phyloP scores from a whole-genome alignment of 2,888 invertebrate genomes.

The Homarus gammarus region DNA sequence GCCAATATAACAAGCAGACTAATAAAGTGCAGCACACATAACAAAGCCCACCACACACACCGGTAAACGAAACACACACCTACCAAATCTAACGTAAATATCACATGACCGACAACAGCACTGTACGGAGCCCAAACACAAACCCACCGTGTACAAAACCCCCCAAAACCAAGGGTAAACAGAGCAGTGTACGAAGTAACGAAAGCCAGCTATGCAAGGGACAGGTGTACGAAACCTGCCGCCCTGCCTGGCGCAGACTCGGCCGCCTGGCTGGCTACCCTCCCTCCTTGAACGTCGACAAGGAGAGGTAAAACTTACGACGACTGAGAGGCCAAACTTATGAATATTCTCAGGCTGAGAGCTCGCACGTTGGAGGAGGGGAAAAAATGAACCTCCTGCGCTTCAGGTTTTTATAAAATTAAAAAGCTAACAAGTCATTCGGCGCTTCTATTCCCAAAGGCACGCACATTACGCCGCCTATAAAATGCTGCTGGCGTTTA shows the following conservation, averaged over 20 bases:
- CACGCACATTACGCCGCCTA: constrained; percentile 33
- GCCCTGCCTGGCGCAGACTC: neutral
- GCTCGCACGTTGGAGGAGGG: constrained; percentile 3
- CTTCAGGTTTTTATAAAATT: constrained; percentile 29
- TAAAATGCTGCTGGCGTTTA: constrained; percentile 46
- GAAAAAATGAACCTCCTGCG: constrained; percentile 14
- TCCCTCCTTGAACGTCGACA: constrained; percentile 1
- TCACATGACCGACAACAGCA: constrained; percentile 7
- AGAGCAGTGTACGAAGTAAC: constrained; percentile 17
- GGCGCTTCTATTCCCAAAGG: constrained; percentile 20
- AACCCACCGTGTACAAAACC: constrained; percentile 37
- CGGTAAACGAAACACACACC: neutral
- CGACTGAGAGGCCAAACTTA: constrained; percentile 12
- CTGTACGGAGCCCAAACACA: constrained; percentile 25
- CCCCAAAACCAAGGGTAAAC: constrained; percentile 38
- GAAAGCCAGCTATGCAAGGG: neutral
- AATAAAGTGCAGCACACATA: neutral
- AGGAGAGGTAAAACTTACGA: neutral
- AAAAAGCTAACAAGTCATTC: constrained; percentile 42
- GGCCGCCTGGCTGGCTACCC: neutral
- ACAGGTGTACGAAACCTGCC: constrained; percentile 6
- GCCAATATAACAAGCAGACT: neutral
- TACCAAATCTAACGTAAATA: constrained; percentile 4
- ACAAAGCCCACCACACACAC: neutral
- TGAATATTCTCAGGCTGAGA: constrained; percentile 8